Percentiles rank a stretch among this genome's conserved stretches.
phyloP scores from a whole-genome alignment of 2,113 vertebrate genomes.

The Pseudopipra pipra region DNA sequence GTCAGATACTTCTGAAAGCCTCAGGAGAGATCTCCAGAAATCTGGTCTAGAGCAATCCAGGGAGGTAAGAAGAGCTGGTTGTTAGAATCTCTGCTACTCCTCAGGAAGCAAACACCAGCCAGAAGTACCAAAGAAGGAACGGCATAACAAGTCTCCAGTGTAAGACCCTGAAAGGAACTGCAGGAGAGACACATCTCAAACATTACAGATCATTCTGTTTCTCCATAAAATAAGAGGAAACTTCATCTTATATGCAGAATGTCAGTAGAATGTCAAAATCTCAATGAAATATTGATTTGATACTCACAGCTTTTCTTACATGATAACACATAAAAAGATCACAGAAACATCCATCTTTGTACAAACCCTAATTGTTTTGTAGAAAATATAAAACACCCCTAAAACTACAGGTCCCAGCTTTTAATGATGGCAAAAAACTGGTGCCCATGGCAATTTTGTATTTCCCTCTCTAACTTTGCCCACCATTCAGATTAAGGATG shows the following conservation, averaged over 20 bases:
- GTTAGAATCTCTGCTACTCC: neutral
- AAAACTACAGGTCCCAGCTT: neutral
- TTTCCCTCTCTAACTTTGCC: neutral
- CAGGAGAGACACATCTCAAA: neutral
- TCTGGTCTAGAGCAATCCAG: neutral
- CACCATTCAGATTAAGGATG: neutral
- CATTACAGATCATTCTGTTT: fast-evolving
- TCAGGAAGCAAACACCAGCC: neutral
- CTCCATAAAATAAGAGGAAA: neutral
- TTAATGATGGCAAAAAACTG: neutral
- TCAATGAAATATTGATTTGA: neutral
- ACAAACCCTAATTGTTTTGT: neutral
- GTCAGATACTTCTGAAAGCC: neutral
- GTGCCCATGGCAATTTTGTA: neutral
- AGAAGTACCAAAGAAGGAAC: neutral
- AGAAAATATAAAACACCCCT: neutral
- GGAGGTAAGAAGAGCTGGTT: neutral
- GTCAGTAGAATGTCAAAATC: neutral
- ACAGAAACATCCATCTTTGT: neutral
- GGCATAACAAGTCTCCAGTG: neutral
- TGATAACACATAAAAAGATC: neutral
- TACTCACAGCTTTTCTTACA: neutral
- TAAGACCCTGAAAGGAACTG: neutral
- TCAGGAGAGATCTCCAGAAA: neutral
- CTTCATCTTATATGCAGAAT: neutral